Evolutionary conservation across 23 tunicate genomes (phyloP), one percentile per base, ranked within the genome.

Genomic region (Halocynthia aurantium): DNA sequence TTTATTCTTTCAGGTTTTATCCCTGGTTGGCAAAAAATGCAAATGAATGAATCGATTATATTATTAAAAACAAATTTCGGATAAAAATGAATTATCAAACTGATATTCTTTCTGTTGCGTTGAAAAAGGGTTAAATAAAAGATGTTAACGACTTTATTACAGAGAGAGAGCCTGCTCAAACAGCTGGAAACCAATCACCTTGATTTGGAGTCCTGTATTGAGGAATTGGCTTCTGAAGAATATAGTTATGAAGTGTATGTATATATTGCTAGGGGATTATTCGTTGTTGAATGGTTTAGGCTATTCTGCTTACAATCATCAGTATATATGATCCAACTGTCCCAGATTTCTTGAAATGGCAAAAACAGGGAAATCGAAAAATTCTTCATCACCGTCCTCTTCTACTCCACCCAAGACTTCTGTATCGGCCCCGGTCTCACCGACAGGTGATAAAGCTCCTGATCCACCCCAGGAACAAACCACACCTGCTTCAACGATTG

Each of bases 81-180:
- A 57, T 13, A 11, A 11, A 11, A 11, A 57, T 57, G 11, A 11
- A 57, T 11, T 57, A 11, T 57, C 62, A 57, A 13, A 57, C 11
- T 15, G n/a, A 15, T 19, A 2, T 18, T 15, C 31, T 68, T 18
- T 68, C 31, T 15, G 49, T 18, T 0, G 19, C 31, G 5, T 18
- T 68, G 31, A 18, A 68, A 68, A 68, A 2, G 12, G 4, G 19
- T 22, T 1, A n/a, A 22, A 18, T 18, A 12, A 60, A 60, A 2
- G 64, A 21, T 22, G 20, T 15, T 15, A 5, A 67, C 20, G 49
- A 21, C 52, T 19, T 65, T 15, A 19, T 22, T 40, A 2, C 68
- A 88, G 87, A 77, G 97, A 22, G 97, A 91, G 57, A 91, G 97
- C 77, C 78, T 91, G 69, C 53, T 91, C 84, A 91, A 85, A 62